A percentile compares a stretch with the other conserved stretches of the same genome.
Conservation (phyloP, 2,888 invertebrate genomes). For the Teleiodes luculella region DNA sequence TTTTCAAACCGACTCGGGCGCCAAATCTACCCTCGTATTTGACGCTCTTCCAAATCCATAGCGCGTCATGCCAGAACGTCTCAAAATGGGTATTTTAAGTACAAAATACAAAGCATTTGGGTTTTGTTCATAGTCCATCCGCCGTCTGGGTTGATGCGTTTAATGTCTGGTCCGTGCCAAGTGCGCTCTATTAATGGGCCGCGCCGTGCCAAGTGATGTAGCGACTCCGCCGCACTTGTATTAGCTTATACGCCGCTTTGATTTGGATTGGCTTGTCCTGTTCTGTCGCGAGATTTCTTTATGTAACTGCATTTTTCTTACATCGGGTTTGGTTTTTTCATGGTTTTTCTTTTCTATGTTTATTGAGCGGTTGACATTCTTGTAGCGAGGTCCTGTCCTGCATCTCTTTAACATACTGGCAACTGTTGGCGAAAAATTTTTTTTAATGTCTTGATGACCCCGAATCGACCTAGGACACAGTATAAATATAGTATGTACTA, state of each 20-base stretch:
- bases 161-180: constrained; percentile 42
- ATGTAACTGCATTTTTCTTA: neutral
- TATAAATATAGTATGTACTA: too few relatives aligned
- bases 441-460: too few relatives aligned
- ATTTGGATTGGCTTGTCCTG: constrained; percentile 18
- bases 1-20: neutral
- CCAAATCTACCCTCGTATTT: constrained; percentile 5
- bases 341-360: too few relatives aligned
- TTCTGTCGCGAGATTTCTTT: neutral
- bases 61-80: constrained; percentile 14
- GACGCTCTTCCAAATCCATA: constrained; percentile 2
- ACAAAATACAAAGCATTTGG: constrained; percentile 13
- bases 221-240: constrained; percentile 47
- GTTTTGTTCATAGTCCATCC: constrained; percentile 69
- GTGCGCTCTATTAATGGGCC: constrained; percentile 15
- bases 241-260: constrained; percentile 45
- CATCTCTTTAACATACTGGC: too few relatives aligned
- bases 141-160: constrained; percentile 72
- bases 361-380: too few relatives aligned
- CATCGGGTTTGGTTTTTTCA: neutral
- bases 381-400: too few relatives aligned
- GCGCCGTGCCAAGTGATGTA: constrained; percentile 63
- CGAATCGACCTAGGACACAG: too few relatives aligned
- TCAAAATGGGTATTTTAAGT: neutral
- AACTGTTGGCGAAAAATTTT: too few relatives aligned